Conservation (phyloP, 2,797 vertebrate genomes). For the Hyperoplus lanceolatus region DNA sequence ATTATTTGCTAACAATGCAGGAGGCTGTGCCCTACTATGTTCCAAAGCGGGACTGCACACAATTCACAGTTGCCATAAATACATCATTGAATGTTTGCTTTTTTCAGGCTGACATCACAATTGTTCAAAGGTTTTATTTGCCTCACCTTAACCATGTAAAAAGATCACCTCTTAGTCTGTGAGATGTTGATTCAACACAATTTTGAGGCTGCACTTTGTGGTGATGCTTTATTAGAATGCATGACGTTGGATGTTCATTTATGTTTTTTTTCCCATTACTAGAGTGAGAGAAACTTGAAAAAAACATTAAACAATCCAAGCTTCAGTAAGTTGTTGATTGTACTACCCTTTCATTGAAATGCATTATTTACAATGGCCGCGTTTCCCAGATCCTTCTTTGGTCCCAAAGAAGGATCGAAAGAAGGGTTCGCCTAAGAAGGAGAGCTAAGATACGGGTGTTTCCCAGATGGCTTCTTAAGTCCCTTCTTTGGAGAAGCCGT, state of each 20-base stretch:
- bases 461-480: no score
- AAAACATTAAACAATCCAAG: slow-evolving; percentile 8
- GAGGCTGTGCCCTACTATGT: neutral
- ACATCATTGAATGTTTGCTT: neutral
- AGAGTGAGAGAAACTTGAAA: slow-evolving; percentile 19
- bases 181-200: slow-evolving; percentile 7
- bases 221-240: neutral
- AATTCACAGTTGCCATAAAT: neutral
- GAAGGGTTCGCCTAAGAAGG: no score
- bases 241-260: neutral
- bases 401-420: no score
- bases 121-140: neutral
- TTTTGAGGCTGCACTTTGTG: slow-evolving; percentile 17
- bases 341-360: slow-evolving; percentile 1
- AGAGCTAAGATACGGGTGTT: no score
- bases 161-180: neutral
- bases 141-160: neutral
- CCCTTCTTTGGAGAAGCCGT: no score
- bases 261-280: neutral
- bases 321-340: slow-evolving; percentile 6
- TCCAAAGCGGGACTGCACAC: neutral
- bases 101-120: neutral
- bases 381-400: no score
- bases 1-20: neutral
- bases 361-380: slow-evolving; percentile 11